These are phyloP conservation scores for Megathymus violae DNA, from an alignment of 1,140 invertebrate genomes.

Conservation along the genomic window DNA sequence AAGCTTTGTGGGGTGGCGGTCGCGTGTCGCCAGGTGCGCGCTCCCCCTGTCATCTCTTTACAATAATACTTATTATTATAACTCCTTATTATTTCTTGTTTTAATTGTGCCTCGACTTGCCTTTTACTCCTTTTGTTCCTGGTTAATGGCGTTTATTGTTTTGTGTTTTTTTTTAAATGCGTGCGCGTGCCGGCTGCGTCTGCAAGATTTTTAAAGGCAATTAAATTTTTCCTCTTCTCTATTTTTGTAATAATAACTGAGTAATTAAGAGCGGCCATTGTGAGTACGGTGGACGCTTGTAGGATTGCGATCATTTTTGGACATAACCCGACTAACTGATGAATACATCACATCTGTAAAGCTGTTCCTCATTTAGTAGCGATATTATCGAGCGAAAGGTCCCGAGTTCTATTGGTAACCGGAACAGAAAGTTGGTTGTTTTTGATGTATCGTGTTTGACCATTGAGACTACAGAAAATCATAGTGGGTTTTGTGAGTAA, in stretches of 20 bases:
- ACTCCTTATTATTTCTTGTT: conserved; percentile 83
- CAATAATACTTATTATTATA: conserved; percentile 82
- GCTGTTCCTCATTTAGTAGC: not conserved
- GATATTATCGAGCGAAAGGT: not conserved
- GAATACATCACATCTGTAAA: not conserved
- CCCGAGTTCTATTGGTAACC: not conserved
- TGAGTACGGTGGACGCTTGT: conserved; percentile 8
- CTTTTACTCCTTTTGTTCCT: conserved; percentile 81
- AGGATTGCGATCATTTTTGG: conserved; percentile 7
- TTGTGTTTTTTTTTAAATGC: conserved; percentile 66
- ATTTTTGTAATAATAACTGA: conserved; percentile 42
- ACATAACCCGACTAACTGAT: not conserved
- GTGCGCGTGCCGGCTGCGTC: conserved; percentile 74
- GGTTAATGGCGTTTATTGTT: conserved; percentile 82
- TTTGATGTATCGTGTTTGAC: too few relatives aligned
- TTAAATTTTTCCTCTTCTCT: conserved; percentile 52
- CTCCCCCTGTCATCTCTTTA: conserved; percentile 66
- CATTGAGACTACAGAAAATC: too few relatives aligned
- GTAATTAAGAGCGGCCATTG: conserved; percentile 31
- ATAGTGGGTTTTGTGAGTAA: too few relatives aligned
- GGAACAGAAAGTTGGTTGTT: too few relatives aligned
- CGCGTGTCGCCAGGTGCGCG: conserved; percentile 70
- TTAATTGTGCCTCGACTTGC: conserved; percentile 81
- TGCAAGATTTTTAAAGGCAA: conserved; percentile 67
- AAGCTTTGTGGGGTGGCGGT: conserved; percentile 53